Base-by-base conservation (phyloP, 2,797 vertebrate species). In the Kryptopterus vitreolus region DNA sequence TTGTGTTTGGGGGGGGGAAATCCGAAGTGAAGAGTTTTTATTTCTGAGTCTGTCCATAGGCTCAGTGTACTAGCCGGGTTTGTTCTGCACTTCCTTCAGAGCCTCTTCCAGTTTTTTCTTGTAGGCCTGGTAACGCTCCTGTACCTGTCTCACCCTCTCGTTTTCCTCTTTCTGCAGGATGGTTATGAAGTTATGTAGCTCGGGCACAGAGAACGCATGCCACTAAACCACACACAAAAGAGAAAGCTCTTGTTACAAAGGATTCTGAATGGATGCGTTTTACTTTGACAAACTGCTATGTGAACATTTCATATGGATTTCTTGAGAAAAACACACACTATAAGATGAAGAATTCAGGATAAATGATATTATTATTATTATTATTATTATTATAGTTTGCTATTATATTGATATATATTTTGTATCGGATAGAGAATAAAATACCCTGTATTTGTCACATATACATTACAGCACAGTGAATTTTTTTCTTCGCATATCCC, bases 171-270 rank as follows among this genome's bases (percentile, higher is more conserved):
- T 98, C 81, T 92, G 91, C 90, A 99, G 91, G 88, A 99, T 97
- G 8, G 95, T 91, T 85, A 99, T 88, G 92, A 99, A 99, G 92
- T 99, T 99, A 88, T 98, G 96, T 46, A 99, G 95, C 90, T 99
- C 98, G 0, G 97, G 97, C 84, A 99, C 93, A 9, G 96, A 98
- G 91, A 99, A 99, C 0, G 96, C 96, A 0, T 99, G 95, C 96
- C 96, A 99, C 98, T 99, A 91, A 43, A 68, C 24, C 4, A 35
- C 38, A 20, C 5, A 53, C 70, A 24, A 29, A 55, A 77, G 20
- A 29, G 8, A 50, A 43, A 29, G 50, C 24, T n/a, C 68, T 1
- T 33, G 65, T 70, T 46, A 11, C 5, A 22, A 16, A 38, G 73
- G 6, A 55, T n/a, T 15, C 20, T 58, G 13, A 38, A 73, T 16